These are phyloP conservation scores for Brachyalestes nurse DNA, from an alignment of 2,797 vertebrate genomes.

Conservation along the genomic window DNA sequence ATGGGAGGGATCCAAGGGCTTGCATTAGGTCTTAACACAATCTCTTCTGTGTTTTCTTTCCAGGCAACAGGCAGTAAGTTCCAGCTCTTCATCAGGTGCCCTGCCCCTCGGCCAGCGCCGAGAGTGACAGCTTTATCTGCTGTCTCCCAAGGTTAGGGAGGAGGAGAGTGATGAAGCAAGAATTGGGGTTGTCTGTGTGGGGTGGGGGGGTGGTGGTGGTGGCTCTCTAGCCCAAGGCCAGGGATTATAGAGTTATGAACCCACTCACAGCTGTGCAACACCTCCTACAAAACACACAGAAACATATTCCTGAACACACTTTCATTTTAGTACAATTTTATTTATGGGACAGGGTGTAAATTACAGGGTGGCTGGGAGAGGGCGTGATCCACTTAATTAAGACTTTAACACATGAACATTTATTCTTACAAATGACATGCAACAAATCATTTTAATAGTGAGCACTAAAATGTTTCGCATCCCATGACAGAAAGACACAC, in stretches of 20 bases:
- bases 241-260: constrained; percentile 36
- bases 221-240: constrained; percentile 34
- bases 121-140: constrained; percentile 58
- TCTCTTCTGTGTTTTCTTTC: constrained; percentile 45
- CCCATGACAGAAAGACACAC: too few relatives aligned
- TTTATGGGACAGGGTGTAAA: background rate
- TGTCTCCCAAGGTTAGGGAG: constrained; percentile 46
- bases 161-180: constrained; percentile 39
- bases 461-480: too few relatives aligned
- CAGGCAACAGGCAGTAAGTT: constrained; percentile 39
- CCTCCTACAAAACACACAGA: background rate
- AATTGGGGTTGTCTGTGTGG: background rate
- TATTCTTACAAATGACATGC: too few relatives aligned
- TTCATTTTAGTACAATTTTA: background rate
- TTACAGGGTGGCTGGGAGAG: background rate
- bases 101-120: constrained; percentile 32
- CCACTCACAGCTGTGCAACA: constrained; percentile 19
- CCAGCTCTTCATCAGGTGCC: constrained; percentile 44
- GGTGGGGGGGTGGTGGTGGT: too few relatives aligned
- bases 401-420: background rate
- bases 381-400: background rate
- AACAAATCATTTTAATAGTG: too few relatives aligned
- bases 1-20: constrained; percentile 22
- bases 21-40: constrained; percentile 41
- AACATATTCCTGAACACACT: background rate